Conservation (phyloP, 2,113 vertebrate genomes). For the Petrocephalus microphthalmus region DNA sequence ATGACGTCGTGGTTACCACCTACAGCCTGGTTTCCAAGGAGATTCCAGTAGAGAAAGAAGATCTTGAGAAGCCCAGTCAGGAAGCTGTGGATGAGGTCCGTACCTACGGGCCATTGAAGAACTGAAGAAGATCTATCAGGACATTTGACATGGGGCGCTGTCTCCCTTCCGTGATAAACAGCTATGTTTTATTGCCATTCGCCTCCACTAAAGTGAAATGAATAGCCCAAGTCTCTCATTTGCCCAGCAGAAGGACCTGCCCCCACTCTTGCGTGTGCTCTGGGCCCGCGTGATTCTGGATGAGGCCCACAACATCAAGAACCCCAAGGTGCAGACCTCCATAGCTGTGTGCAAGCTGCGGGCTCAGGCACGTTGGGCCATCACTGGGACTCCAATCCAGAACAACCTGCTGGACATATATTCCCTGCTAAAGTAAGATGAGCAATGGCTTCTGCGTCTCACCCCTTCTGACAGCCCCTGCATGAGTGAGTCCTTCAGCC, state of each 20-base stretch:
- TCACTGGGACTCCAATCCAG: constrained; percentile 92
- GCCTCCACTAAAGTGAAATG: neutral
- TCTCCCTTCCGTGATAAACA: neutral
- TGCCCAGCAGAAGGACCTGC: constrained; percentile 34
- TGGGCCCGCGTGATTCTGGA: constrained; percentile 87
- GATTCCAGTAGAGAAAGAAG: constrained; percentile 70
- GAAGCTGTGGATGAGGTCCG: constrained; percentile 57
- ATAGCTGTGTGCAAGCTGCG: constrained; percentile 79
- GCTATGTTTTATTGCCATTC: neutral
- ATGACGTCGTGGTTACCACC: constrained; percentile 88
- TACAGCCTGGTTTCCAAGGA: constrained; percentile 85
- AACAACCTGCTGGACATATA: constrained; percentile 97
- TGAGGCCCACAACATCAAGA: constrained; percentile 92
- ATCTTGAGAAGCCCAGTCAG: constrained; percentile 51
- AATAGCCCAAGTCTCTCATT: constrained; percentile 24
- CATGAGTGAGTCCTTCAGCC: neutral
- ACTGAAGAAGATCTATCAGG: neutral
- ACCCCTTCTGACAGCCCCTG: neutral
- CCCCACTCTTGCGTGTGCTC: constrained; percentile 68
- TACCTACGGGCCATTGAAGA: neutral
- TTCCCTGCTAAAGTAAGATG: constrained; percentile 83
- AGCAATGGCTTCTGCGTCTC: neutral
- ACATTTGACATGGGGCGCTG: neutral
- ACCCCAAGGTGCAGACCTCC: constrained; percentile 83
- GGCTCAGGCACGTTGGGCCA: constrained; percentile 79